A percentile compares a stretch with the other conserved stretches of the same genome.
These are phyloP conservation scores for Andrena chrysosceles DNA, from an alignment of 2,888 invertebrate genomes.

Conservation along the genomic window DNA sequence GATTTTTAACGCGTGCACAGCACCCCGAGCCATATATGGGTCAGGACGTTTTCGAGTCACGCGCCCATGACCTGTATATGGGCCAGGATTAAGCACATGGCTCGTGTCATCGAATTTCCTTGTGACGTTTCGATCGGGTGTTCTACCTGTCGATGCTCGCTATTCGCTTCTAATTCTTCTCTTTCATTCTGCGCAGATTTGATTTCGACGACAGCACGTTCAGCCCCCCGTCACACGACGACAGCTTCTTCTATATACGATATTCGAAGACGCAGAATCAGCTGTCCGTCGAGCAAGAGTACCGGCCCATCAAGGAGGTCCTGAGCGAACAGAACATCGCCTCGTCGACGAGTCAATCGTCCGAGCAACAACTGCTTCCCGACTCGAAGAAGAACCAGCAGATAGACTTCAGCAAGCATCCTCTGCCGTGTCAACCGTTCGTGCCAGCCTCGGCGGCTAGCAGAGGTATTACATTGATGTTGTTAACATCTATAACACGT, in stretches of 20 bases:
- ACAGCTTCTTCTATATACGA: constrained; percentile 90
- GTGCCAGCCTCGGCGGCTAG: constrained; percentile 70
- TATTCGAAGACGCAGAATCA: constrained; percentile 83
- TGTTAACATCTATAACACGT: not conserved
- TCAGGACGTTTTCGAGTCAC: too few species aligned
- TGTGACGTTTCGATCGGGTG: not conserved
- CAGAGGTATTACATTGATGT: constrained; percentile 70
- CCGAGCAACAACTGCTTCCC: constrained; percentile 27
- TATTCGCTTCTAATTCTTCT: not conserved
- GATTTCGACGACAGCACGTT: constrained; percentile 87
- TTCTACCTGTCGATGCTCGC: not conserved
- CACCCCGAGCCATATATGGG: too few species aligned
- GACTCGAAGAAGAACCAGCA: constrained; percentile 64
- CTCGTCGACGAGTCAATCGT: constrained; percentile 40
- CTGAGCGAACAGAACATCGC: constrained; percentile 68
- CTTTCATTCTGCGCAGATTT: constrained; percentile 82
- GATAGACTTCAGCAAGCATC: constrained; percentile 88
- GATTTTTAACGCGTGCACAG: too few species aligned
- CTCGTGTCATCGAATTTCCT: not conserved
- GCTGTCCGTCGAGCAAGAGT: constrained; percentile 69
- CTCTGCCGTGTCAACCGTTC: constrained; percentile 88
- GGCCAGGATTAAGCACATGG: too few species aligned
- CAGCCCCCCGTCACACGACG: constrained; percentile 91
- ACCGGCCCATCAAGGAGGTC: constrained; percentile 76
- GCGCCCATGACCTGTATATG: too few species aligned